Conservation (phyloP, 2,113 vertebrate genomes). For the Fregata magnificens region DNA sequence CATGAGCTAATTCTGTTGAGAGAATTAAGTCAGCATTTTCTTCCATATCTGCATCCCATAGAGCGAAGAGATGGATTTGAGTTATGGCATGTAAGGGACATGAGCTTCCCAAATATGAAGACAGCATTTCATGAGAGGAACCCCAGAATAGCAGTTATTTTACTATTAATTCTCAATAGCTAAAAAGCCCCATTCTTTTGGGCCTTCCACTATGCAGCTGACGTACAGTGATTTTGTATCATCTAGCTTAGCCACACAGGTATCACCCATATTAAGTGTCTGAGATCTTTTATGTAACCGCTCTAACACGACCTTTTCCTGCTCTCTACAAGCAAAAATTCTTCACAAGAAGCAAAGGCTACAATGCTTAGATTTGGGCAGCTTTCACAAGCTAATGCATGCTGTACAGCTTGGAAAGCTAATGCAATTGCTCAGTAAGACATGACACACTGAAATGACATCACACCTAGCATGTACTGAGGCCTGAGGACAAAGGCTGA, state of each 20-base stretch:
- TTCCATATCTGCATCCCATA: neutral
- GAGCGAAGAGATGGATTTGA: neutral
- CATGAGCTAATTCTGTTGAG: neutral
- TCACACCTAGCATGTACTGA: neutral
- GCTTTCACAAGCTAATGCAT: neutral
- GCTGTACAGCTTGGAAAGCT: neutral
- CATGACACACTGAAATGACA: neutral
- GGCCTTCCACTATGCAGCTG: neutral
- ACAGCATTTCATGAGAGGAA: neutral
- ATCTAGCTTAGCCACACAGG: neutral
- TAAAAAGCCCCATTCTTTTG: neutral
- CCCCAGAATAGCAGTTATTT: neutral
- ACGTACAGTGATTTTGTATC: neutral
- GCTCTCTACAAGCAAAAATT: neutral
- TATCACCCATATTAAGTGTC: accelerated
- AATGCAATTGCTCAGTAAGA: neutral
- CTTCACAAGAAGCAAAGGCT: neutral
- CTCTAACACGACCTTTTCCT: neutral
- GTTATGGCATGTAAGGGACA: neutral
- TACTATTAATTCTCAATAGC: neutral
- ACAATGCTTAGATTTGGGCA: neutral
- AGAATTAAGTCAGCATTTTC: neutral
- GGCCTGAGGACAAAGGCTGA: conserved; percentile 13
- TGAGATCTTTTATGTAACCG: neutral
- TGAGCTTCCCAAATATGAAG: neutral